phyloP scores from a whole-genome alignment of 2,113 vertebrate species.

The Callipepla squamata region DNA sequence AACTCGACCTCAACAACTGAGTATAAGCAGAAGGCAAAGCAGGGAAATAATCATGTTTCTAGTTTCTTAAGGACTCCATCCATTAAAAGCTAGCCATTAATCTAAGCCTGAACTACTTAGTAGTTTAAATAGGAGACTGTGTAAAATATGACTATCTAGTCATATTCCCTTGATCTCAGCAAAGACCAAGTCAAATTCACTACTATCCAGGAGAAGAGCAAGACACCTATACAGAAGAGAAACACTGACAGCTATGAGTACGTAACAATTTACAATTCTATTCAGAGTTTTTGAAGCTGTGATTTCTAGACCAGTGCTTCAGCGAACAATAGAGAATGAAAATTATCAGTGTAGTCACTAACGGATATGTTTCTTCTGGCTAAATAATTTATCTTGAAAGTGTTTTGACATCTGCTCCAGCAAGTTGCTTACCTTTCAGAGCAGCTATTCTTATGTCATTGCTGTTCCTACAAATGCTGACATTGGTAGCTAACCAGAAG shows the following conservation, averaged over 20 bases:
- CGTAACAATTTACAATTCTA: background rate
- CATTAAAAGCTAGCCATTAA: background rate
- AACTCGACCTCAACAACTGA: background rate
- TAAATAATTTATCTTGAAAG: background rate
- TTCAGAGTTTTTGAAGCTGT: background rate
- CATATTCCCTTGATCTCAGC: background rate
- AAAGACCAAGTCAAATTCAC: background rate
- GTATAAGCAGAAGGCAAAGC: background rate
- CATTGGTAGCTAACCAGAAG: background rate
- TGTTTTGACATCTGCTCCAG: background rate
- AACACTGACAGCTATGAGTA: background rate
- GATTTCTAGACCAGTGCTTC: background rate
- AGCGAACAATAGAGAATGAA: background rate
- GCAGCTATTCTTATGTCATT: background rate
- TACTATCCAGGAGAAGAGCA: fast-evolving
- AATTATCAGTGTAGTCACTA: background rate
- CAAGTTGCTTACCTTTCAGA: background rate
- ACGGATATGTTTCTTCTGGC: background rate
- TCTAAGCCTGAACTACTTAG: background rate
- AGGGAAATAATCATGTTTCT: background rate
- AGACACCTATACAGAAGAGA: background rate
- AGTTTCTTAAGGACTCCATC: background rate
- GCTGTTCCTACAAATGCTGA: background rate
- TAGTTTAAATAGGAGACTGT: background rate
- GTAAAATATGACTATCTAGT: background rate